phyloP scores from a whole-genome alignment of 2,888 invertebrate species.

The Trachelus troglodyta region DNA sequence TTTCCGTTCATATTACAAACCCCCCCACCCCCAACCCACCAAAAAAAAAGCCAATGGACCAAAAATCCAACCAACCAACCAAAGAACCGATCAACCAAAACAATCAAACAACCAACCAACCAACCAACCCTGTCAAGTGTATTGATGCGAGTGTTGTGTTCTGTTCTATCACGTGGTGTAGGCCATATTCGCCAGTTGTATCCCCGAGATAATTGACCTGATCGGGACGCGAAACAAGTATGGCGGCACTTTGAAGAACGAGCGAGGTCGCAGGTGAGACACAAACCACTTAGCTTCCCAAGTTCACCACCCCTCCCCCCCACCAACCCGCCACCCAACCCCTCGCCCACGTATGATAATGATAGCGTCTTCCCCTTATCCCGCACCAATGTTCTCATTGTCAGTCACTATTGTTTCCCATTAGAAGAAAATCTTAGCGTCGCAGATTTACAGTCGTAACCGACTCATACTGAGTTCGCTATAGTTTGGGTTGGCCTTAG shows the following conservation, averaged over 20 bases:
- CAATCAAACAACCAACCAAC: slow-evolving; percentile 27
- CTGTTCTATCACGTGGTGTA: slow-evolving; percentile 69
- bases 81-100: slow-evolving; percentile 3
- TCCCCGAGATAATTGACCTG: slow-evolving; percentile 99
- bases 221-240: slow-evolving; percentile 99
- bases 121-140: slow-evolving; percentile 57
- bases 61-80: background rate
- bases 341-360: background rate
- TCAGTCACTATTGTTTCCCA: slow-evolving; percentile 18
- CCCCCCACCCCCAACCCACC: background rate
- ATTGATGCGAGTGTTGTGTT: slow-evolving; percentile 65
- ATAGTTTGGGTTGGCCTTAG: slow-evolving; percentile 23
- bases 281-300: slow-evolving; percentile 69
- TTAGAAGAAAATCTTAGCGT: slow-evolving; percentile 43
- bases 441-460: slow-evolving; percentile 27
- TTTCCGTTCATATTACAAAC: slow-evolving; percentile 31
- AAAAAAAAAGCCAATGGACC: slow-evolving; percentile 9
- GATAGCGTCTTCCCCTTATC: slow-evolving; percentile 8
- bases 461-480: slow-evolving; percentile 25
- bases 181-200: slow-evolving; percentile 99
- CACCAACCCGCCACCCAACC: slow-evolving; percentile 7
- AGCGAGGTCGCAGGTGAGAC: slow-evolving; percentile 99
- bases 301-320: slow-evolving; percentile 67
- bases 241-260: slow-evolving; percentile 99
- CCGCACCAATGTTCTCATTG: slow-evolving; percentile 16